Evolutionary conservation across 1,140 invertebrate genomes (phyloP).

Genomic region (Hylaeus volcanicus): DNA sequence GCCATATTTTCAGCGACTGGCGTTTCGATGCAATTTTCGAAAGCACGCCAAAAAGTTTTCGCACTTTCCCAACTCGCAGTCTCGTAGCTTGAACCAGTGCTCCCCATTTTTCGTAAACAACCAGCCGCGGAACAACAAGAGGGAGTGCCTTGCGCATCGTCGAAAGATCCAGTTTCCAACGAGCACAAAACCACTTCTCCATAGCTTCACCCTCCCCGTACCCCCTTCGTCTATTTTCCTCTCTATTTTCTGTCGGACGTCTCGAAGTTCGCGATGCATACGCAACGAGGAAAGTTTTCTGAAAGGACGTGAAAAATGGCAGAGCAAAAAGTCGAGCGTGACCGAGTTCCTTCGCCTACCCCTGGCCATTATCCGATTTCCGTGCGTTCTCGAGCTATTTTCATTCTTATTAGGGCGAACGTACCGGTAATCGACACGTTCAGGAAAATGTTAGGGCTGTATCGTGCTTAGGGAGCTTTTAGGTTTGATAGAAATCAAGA

Average conservation of each 20-base stretch:
- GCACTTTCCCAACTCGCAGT: not conserved
- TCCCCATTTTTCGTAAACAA: conserved; percentile 31
- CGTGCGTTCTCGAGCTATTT: not conserved
- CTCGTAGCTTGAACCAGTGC: not conserved
- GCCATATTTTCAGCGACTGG: not conserved
- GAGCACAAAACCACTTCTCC: conserved; percentile 3
- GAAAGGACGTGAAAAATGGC: conserved; percentile 37
- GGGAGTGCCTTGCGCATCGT: not conserved
- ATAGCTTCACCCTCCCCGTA: not conserved
- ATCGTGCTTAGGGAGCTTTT: too few species aligned
- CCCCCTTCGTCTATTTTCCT: not conserved
- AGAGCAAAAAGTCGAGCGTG: not conserved
- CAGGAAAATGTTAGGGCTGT: too few species aligned
- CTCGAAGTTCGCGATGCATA: not conserved
- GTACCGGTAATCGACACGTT: too few species aligned
- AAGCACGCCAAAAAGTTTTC: not conserved
- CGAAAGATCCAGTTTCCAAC: conserved; percentile 27
- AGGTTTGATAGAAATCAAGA: too few species aligned
- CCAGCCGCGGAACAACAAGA: too few species aligned
- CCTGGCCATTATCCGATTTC: conserved; percentile 20
- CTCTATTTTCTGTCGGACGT: conserved; percentile 9
- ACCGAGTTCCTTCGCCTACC: conserved; percentile 12
- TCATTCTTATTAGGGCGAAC: not conserved
- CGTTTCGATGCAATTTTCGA: not conserved
- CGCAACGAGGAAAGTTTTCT: not conserved